Evolutionary conservation across 1,140 invertebrate species (phyloP), one percentile per base, ranked within the genome.

Genomic region (Eriosoma lanigerum): DNA sequence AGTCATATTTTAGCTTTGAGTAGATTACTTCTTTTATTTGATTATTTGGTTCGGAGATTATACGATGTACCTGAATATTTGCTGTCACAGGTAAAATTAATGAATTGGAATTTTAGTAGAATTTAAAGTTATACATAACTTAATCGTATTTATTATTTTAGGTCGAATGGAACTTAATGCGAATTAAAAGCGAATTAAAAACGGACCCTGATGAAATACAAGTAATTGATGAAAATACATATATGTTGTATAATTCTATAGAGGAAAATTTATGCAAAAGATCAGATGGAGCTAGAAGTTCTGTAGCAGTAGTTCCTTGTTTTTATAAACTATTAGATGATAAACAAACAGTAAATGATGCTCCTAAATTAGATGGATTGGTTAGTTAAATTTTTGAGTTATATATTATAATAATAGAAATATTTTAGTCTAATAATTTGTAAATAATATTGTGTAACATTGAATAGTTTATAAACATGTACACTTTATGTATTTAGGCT

Each of bases 31-130:
- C 88, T 98, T 17, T 88, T 98, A n/a, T 90, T 98, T 81, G 96
- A 98, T 84, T 98, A 98, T 84, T 90, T 98, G 76, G 94, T 98
- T 90, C 94, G 95, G 85, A 93, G 97, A 88, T 87, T 98, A 24
- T 98, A 98, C 85, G 96, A 97, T 85, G 92, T 93, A 0, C 93
- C 93, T 2, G 88, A 91, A 6, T 89, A 88, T 44, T 86, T 95
- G 64, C 86, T 94, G 10, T 92, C 93, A 86, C 93, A 94, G 87
- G 92, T 93, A 86, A 84, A 38, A 38, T 38, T 4, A n/a, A n/a
- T n/a, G n/a, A n/a, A n/a, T n/a, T n/a, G n/a, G n/a, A n/a, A n/a
- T n/a, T n/a, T n/a, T n/a, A n/a, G n/a, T n/a, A n/a, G n/a, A n/a
- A n/a, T n/a, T n/a, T n/a, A n/a, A n/a, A n/a, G n/a, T n/a, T n/a